Evolutionary conservation across 2,888 invertebrate genomes (phyloP), one percentile per base, ranked within the genome.

Genomic region (Carterocephalus palaemon): DNA sequence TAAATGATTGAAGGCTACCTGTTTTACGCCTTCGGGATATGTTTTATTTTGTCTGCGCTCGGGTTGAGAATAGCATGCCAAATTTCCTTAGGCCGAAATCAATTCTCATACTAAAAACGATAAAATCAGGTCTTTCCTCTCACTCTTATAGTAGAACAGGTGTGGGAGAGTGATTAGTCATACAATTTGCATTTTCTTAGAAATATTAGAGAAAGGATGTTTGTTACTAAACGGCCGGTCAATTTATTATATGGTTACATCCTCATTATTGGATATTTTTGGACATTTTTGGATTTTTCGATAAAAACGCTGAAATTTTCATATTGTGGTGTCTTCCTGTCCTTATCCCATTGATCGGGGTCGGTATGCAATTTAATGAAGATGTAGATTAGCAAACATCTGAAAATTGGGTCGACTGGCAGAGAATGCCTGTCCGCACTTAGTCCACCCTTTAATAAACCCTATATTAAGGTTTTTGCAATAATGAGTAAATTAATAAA

Each of bases 1-100:
- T 59, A 71, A 79, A 75, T 71, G 72, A 75, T 77, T 74, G 66
- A 42, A 59, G 60, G 82, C 84, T 84, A 78, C 84, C 84, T 78
- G 84, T 83, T 68, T 84, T 85, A 84, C 83, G 81, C 82, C 81
- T 59, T 61, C 55, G 64, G 76, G 75, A 73, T 72, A 71, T 67
- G 69, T 79, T 80, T 62, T 65, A 70, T 70, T 71, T 67, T 81
- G 75, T 81, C 76, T 75, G 71, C 70, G 70, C 71, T 69, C 65
- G 71, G 59, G 55, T 54, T 46, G 45, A 45, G 47, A 67, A 62
- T 62, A 59, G 69, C 67, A 70, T 64, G 67, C 72, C 68, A 67
- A 67, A 62, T 75, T 75, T 66, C 75, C 77, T 78, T 79, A 78
- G 41, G 29, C 38, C 42, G 71, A 43, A 40, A 32, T 39, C 29